phyloP scores from a whole-genome alignment of 1,140 invertebrate genomes.

The Matsumurasca onukii region DNA sequence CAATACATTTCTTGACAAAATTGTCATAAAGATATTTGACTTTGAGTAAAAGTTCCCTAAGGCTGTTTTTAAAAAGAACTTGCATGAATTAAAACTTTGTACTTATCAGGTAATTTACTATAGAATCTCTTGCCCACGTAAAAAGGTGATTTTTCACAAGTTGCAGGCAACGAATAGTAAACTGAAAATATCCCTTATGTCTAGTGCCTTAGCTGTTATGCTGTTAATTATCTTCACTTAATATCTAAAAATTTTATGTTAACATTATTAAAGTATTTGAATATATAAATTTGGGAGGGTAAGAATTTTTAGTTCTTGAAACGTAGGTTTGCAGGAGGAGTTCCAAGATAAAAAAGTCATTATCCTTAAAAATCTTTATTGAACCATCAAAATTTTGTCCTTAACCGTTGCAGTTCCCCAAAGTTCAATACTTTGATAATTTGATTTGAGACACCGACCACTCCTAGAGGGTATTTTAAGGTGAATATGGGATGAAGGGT shows the following conservation, averaged over 20 bases:
- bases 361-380: neutral
- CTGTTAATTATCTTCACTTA: neutral
- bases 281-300: neutral
- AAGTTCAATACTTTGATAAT: neutral
- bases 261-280: neutral
- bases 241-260: neutral
- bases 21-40: too few species aligned
- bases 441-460: too few species aligned
- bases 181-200: neutral
- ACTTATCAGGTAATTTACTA: constrained; percentile 20
- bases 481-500: too few species aligned
- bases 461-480: too few species aligned
- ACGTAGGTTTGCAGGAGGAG: constrained; percentile 10
- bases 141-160: neutral
- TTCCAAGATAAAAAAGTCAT: constrained; percentile 38
- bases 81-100: too few species aligned
- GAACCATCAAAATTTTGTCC: neutral
- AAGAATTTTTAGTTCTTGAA: constrained; percentile 2
- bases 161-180: neutral
- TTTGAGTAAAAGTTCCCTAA: too few species aligned
- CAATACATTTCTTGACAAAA: too few species aligned
- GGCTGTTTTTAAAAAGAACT: too few species aligned
- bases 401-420: neutral
- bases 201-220: neutral
- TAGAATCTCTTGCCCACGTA: neutral